A percentile compares a stretch with the other conserved stretches of the same genome.
phyloP scores from a whole-genome alignment of 2,888 invertebrate genomes.

The Tineola bisselliella region DNA sequence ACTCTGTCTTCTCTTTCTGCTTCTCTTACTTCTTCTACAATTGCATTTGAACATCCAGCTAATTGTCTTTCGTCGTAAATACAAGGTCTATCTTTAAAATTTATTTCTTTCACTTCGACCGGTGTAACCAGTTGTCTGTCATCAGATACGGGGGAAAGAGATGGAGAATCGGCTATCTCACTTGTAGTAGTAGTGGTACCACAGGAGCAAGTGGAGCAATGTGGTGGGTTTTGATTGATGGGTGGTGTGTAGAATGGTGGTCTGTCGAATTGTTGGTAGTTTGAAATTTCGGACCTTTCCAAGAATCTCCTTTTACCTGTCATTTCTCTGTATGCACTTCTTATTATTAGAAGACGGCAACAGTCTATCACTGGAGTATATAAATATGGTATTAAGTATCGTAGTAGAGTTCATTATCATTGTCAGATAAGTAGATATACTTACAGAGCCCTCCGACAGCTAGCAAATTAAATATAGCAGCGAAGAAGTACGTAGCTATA shows the following conservation, averaged over 20 bases:
- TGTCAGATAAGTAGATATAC: constrained; percentile 12
- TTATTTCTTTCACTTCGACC: constrained; percentile 14
- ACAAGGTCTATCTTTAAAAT: constrained; percentile 19
- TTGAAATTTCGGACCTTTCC: not conserved
- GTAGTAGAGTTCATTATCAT: too few relatives aligned
- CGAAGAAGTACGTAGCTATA: constrained; percentile 6
- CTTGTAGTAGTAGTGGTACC: not conserved
- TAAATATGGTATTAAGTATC: not conserved
- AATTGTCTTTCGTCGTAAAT: constrained; percentile 20
- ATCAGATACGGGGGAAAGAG: not conserved
- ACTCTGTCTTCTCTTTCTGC: constrained; percentile 14
- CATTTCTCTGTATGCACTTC: constrained; percentile 19
- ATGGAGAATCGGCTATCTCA: not conserved
- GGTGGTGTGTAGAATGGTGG: not conserved
- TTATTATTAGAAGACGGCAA: constrained; percentile 19
- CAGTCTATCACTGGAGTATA: constrained; percentile 18
- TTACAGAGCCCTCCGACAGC: constrained; percentile 13
- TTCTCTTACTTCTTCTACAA: constrained; percentile 11
- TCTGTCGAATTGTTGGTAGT: not conserved
- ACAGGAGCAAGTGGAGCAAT: constrained; percentile 11
- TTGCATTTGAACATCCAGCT: not conserved
- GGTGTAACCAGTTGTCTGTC: not conserved
- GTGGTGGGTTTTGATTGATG: not conserved
- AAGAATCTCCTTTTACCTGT: constrained; percentile 18
- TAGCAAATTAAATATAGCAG: not conserved